Evolutionary conservation across 1,140 invertebrate species (phyloP), one percentile per base, ranked within the genome.

Genomic region (Drosophila mayri): DNA sequence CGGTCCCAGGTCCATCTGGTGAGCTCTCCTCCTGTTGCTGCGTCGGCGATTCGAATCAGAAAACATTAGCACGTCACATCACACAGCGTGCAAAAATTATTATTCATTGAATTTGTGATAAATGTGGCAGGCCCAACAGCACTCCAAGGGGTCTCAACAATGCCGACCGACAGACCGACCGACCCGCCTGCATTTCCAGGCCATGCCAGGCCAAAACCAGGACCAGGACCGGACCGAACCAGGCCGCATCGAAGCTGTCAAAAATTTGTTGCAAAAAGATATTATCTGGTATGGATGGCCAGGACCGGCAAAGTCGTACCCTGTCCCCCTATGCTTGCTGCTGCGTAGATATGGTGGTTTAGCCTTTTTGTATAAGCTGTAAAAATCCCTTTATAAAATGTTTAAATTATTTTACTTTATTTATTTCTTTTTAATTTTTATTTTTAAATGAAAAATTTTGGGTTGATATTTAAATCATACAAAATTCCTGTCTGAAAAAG

Each of bases 51-150:
- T 91, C 80, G 78, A 88, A 91, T 91, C 88, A 91, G 88, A 91
- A 91, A 91, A 91, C 83, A 88, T 91, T 91, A 84, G 88, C 83
- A 88, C 79, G 88, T 84, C 81, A 91, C 84, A 88, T 81, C 88
- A 90, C 86, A 85, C 85, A 85, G 88, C 81, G 86, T 90, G 86
- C 86, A 88, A 91, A 91, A 90, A 91, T 91, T 91, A 90, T 90
- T 90, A 91, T 91, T 91, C 88, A 91, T 91, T 91, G 88, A 91
- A 91, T 91, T 91, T 91, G 88, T 91, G 88, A 91, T 91, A 91
- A 91, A 91, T 91, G 85, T 90, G 85, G 90, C 85, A 90, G 85
- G 85, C 74, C 81, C 86, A 85, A 83, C 80, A 83, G 86, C 81
- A 83, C 79, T 60, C 76, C 66, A 58, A 76, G 73, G 63, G 74